A percentile compares a stretch with the other conserved stretches of the same genome.
Conservation (phyloP, 2,888 invertebrate species). For the Dichetophora obliterata region DNA sequence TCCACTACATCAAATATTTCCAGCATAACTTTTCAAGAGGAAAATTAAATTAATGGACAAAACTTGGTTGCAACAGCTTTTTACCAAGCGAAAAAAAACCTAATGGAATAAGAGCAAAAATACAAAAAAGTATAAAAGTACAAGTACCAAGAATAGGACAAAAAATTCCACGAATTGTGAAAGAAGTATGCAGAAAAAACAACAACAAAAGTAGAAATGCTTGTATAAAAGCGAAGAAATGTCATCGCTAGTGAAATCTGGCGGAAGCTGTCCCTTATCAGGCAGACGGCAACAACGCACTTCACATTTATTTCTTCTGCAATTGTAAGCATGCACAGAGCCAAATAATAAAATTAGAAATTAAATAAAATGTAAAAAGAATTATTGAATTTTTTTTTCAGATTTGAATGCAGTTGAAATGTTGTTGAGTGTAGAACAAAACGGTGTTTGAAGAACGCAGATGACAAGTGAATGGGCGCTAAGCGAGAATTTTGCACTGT, state of each 20-base stretch:
- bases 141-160: neutral
- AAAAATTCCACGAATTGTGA: neutral
- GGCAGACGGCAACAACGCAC: neutral
- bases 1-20: constrained; percentile 21
- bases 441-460: too few species aligned
- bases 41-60: constrained; percentile 33
- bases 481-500: too few species aligned
- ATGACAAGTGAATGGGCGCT: too few species aligned
- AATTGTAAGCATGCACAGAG: neutral
- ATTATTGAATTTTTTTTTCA: too few species aligned
- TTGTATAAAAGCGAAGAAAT: neutral
- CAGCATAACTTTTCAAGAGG: constrained; percentile 32
- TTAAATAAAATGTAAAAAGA: neutral
- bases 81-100: neutral
- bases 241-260: constrained; percentile 17
- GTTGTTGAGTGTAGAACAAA: too few species aligned
- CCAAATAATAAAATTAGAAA: neutral
- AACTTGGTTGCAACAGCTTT: constrained; percentile 19
- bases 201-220: neutral
- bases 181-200: neutral
- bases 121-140: neutral
- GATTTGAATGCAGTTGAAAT: too few species aligned
- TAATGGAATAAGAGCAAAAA: neutral
- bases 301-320: constrained; percentile 5
- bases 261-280: neutral